These are phyloP conservation scores for Pteropus rufus DNA, from an alignment of 2,797 vertebrate species.

Conservation along the genomic window DNA sequence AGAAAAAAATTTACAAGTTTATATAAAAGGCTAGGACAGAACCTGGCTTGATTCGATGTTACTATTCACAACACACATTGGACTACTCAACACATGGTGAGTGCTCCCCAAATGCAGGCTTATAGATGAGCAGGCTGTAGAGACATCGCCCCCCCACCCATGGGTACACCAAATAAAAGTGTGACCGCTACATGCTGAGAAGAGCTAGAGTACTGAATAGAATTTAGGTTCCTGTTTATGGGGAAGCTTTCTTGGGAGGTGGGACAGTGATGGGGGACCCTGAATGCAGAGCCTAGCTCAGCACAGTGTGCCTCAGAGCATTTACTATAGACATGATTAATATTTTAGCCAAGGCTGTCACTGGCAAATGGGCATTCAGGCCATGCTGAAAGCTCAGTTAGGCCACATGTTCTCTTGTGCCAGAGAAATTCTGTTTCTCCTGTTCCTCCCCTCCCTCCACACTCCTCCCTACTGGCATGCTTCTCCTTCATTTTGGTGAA, in stretches of 20 bases:
- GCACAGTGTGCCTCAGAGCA: neutral
- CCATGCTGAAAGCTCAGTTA: neutral
- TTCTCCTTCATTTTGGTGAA: neutral
- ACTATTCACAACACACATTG: neutral
- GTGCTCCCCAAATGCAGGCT: neutral
- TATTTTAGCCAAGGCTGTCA: neutral
- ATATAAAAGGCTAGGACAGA: neutral
- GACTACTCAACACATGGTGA: neutral
- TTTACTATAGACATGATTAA: rapidly evolving
- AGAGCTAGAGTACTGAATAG: neutral
- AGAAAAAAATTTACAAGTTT: neutral
- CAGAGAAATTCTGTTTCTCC: neutral
- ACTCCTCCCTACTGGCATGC: rapidly evolving
- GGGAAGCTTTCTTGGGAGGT: neutral
- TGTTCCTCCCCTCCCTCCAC: neutral
- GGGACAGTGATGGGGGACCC: neutral
- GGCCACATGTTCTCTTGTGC: neutral
- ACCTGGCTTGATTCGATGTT: neutral
- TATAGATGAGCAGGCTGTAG: neutral
- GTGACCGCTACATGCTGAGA: neutral
- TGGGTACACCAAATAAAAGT: neutral
- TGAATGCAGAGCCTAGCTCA: neutral
- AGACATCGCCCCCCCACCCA: neutral
- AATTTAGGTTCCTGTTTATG: neutral
- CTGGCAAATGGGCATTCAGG: neutral